phyloP scores from a whole-genome alignment of 2,113 vertebrate genomes.

The Tachysurus vachellii region DNA sequence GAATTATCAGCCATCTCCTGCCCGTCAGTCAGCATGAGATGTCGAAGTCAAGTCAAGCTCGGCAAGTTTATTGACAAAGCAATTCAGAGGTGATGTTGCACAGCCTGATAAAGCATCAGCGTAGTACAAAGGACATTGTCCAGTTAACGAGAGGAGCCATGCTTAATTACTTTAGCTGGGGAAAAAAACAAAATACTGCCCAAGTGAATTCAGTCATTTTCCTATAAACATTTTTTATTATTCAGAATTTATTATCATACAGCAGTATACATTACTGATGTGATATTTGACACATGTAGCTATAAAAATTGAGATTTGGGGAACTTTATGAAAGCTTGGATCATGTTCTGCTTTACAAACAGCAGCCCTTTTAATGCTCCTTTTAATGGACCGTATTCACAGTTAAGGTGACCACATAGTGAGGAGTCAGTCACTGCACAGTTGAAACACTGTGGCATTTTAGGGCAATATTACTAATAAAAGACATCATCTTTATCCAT shows the following conservation, averaged over 20 bases:
- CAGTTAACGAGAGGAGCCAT: slow-evolving; percentile 21
- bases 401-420: not conserved
- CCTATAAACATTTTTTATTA: not conserved
- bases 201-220: not conserved
- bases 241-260: not conserved
- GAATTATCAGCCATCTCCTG: slow-evolving; percentile 97
- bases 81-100: slow-evolving; percentile 89
- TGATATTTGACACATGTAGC: not conserved
- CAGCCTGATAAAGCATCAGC: slow-evolving; percentile 86
- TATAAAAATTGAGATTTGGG: not conserved
- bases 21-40: slow-evolving; percentile 86
- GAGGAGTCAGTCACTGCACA: not conserved
- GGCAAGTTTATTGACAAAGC: slow-evolving; percentile 94
- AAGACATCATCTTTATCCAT: not conserved
- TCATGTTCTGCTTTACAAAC: not conserved
- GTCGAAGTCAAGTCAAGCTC: slow-evolving; percentile 83
- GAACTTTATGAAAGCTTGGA: not conserved
- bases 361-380: not conserved
- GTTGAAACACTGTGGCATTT: not conserved
- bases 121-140: slow-evolving; percentile 21
- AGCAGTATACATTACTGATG: not conserved
- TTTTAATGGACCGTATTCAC: not conserved
- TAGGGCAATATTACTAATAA: not conserved
- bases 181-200: not conserved
- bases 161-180: slow-evolving; percentile 30